These are phyloP conservation scores for Aplidium turbinatum DNA, from an alignment of 23 tunicate species.

Conservation along the genomic window DNA sequence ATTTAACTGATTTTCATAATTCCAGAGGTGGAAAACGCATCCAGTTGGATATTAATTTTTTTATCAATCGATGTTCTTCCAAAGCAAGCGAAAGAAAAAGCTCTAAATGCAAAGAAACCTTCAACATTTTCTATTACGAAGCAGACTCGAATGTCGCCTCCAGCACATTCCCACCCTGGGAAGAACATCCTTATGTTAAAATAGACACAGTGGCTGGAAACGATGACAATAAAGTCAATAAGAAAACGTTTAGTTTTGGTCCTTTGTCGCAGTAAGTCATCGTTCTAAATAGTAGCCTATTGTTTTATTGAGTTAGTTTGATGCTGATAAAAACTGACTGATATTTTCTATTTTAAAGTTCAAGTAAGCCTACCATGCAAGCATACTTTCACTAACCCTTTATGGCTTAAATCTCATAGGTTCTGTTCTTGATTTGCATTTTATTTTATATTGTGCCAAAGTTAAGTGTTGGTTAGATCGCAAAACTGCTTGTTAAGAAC, in stretches of 20 bases:
- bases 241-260: constrained; percentile 58
- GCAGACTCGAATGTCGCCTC: constrained; percentile 69
- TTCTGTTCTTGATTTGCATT: too few species aligned
- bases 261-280: constrained; percentile 19
- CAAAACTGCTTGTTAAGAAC: too few species aligned
- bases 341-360: too few species aligned
- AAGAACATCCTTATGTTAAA: constrained; percentile 73
- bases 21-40: constrained; percentile 70
- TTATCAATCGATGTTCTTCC: constrained; percentile 53
- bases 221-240: constrained; percentile 35
- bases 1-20: too few species aligned
- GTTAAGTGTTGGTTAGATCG: too few species aligned
- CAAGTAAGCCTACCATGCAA: too few species aligned
- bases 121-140: constrained; percentile 84
- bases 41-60: constrained; percentile 70
- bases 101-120: constrained; percentile 75
- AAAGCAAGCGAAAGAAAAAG: constrained; percentile 12
- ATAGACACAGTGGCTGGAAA: constrained; percentile 93
- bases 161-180: constrained; percentile 90
- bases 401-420: too few species aligned
- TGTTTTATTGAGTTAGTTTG: too few species aligned
- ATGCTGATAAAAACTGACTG: too few species aligned
- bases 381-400: too few species aligned
- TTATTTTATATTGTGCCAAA: too few species aligned
- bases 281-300: too few species aligned